These are phyloP conservation scores for Lordiphosa andalusiaca DNA, from an alignment of 2,888 invertebrate genomes.

Conservation along the genomic window DNA sequence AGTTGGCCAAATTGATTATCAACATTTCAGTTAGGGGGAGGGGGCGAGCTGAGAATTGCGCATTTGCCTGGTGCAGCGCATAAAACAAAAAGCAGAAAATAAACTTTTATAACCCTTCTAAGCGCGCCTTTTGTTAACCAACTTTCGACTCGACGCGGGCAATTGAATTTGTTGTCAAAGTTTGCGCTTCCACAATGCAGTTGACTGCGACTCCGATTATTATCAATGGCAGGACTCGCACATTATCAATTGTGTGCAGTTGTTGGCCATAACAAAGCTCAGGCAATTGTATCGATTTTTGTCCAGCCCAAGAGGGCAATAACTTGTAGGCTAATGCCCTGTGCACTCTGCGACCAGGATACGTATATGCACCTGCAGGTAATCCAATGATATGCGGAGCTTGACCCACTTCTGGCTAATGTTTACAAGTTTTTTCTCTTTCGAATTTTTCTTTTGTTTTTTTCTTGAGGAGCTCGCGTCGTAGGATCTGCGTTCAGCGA, in stretches of 20 bases:
- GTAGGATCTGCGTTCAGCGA: conserved; percentile 54
- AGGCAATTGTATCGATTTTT: conserved; percentile 75
- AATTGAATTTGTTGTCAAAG: conserved; percentile 64
- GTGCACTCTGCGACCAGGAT: conserved; percentile 50
- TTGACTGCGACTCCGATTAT: conserved; percentile 45
- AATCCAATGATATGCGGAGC: conserved; percentile 1
- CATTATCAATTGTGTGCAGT: conserved; percentile 68
- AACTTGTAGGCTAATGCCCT: conserved; percentile 78
- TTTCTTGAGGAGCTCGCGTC: conserved; percentile 15
- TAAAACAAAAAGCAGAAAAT: conserved; percentile 23
- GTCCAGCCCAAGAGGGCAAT: conserved; percentile 70
- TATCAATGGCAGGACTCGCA: conserved; percentile 40
- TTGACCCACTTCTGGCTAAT: no score
- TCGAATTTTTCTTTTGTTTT: conserved; percentile 1
- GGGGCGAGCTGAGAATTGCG: conserved; percentile 30
- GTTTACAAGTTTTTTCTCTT: conserved; percentile 1
- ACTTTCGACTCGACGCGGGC: not conserved
- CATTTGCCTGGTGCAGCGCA: conserved; percentile 40
- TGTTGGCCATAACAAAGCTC: conserved; percentile 37
- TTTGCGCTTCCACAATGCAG: conserved; percentile 57
- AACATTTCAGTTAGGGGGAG: conserved; percentile 33
- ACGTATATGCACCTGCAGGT: conserved; percentile 3
- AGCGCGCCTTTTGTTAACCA: conserved; percentile 22
- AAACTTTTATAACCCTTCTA: conserved; percentile 25
- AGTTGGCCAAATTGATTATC: conserved; percentile 67